A percentile compares a stretch with the other conserved stretches of the same genome.
Evolutionary conservation across 2,797 vertebrate genomes (phyloP).

Genomic region (Esox masquinongy): DNA sequence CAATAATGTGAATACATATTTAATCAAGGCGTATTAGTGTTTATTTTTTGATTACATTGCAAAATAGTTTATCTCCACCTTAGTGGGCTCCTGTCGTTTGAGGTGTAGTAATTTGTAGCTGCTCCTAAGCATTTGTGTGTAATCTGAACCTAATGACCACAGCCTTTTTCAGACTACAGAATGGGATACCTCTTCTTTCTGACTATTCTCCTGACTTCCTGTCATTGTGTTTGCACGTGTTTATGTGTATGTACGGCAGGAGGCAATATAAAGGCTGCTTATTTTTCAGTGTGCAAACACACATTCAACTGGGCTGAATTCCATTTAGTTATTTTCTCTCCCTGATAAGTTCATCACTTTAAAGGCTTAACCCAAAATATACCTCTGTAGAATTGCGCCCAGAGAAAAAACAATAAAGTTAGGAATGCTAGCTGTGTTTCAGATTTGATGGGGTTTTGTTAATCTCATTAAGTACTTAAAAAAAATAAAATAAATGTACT

Average conservation of each 20-base stretch:
- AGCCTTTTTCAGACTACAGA: constrained; percentile 9
- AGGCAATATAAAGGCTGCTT: background rate
- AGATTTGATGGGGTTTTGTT: background rate
- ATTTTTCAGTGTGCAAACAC: background rate
- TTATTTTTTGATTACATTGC: no score
- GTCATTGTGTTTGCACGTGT: constrained; percentile 1
- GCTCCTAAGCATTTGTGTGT: background rate
- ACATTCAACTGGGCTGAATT: background rate
- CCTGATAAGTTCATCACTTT: background rate
- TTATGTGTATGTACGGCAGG: background rate
- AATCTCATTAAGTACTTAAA: background rate
- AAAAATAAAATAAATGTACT: background rate
- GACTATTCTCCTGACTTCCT: constrained; percentile 34
- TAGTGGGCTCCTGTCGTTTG: background rate
- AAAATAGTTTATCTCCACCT: no score
- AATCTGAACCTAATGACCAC: constrained; percentile 5
- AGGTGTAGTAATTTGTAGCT: background rate
- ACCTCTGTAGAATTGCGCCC: background rate
- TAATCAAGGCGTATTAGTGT: no score
- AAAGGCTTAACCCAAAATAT: background rate
- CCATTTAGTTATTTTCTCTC: background rate
- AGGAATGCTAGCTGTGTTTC: background rate
- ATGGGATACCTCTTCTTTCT: background rate
- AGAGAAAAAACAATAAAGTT: background rate
- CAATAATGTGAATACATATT: no score